A percentile compares a stretch with the other conserved stretches of the same genome.
Evolutionary conservation across 2,888 invertebrate species (phyloP).

Genomic region (Phortica okadai): DNA sequence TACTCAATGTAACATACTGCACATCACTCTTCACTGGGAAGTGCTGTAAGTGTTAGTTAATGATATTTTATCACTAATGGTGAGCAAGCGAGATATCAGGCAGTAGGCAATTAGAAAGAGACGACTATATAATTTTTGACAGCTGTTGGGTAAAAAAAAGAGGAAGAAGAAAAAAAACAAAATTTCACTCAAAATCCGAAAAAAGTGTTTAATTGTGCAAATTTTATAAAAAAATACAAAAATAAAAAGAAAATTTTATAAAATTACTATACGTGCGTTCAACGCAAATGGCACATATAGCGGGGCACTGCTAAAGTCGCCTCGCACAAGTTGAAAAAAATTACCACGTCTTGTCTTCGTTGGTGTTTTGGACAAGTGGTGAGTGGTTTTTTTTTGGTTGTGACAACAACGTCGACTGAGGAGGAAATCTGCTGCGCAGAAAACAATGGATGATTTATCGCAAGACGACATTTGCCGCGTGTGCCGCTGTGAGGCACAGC

Average conservation of each 20-base stretch:
- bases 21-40: too few relatives aligned
- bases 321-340: background rate
- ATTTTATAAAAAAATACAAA: background rate
- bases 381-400: background rate
- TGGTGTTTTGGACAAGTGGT: too few relatives aligned
- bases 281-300: background rate
- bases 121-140: background rate
- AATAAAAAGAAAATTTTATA: background rate
- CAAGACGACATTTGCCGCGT: slow-evolving; percentile 96
- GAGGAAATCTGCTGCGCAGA: background rate
- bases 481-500: slow-evolving; percentile 94
- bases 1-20: too few relatives aligned
- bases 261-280: too few relatives aligned
- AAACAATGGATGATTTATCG: slow-evolving; percentile 38
- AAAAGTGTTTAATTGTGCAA: background rate
- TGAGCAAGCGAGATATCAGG: background rate
- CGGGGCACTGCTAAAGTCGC: background rate
- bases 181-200: background rate
- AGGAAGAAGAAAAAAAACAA: background rate
- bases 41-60: too few relatives aligned
- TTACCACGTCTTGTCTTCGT: too few relatives aligned
- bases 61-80: background rate
- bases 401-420: background rate
- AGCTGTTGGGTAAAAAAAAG: background rate
- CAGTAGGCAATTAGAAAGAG: too few relatives aligned